These are phyloP conservation scores for Catocala fraxini DNA, from an alignment of 2,888 invertebrate genomes.

Conservation along the genomic window DNA sequence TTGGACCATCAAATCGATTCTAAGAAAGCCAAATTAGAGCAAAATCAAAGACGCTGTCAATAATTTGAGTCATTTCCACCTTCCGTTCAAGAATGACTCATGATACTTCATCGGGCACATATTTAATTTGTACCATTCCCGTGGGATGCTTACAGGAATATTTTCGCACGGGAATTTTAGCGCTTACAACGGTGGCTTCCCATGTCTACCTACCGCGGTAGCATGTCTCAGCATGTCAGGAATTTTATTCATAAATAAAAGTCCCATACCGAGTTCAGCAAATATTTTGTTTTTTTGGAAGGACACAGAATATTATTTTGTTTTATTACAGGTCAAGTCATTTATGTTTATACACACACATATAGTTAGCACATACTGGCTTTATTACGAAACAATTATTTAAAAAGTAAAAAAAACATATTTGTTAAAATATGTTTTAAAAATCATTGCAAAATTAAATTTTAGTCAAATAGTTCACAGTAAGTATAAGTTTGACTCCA, in stretches of 20 bases:
- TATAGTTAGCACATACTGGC: too few relatives aligned
- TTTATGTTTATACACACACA: too few relatives aligned
- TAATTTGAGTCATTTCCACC: constrained; percentile 46
- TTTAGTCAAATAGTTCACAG: neutral
- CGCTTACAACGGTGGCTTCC: constrained; percentile 61
- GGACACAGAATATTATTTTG: too few relatives aligned
- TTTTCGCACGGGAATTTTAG: constrained; percentile 66
- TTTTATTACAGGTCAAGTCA: constrained; percentile 1
- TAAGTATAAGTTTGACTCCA: constrained; percentile 12
- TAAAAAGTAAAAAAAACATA: neutral
- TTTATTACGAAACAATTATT: too few relatives aligned
- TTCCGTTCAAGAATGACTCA: constrained; percentile 27
- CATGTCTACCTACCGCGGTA: constrained; percentile 69
- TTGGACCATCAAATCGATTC: constrained; percentile 23
- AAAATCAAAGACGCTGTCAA: constrained; percentile 33
- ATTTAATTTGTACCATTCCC: constrained; percentile 79
- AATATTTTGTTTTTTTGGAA: constrained; percentile 10
- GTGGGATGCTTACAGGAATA: constrained; percentile 67
- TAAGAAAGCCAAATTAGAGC: constrained; percentile 38
- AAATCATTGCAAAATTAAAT: neutral
- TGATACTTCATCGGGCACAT: constrained; percentile 41
- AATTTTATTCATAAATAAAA: constrained; percentile 50
- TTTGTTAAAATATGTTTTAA: neutral
- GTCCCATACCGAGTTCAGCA: constrained; percentile 2
- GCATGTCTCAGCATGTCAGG: constrained; percentile 53